phyloP scores from a whole-genome alignment of 2,888 invertebrate genomes.

The Xanthorhoe designata region DNA sequence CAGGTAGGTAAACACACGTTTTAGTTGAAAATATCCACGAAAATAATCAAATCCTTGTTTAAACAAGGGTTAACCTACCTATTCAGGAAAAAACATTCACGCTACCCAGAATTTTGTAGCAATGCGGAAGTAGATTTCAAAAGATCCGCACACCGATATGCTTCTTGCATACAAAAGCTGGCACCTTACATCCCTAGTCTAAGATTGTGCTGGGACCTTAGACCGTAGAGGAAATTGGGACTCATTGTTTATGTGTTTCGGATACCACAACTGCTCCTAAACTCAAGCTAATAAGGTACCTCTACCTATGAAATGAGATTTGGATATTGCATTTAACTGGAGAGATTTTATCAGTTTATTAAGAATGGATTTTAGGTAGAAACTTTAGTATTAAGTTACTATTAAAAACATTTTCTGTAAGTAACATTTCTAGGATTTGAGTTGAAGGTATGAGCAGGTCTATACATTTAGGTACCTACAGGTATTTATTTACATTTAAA shows the following conservation, averaged over 20 bases:
- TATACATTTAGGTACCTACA: no score
- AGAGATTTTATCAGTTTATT: slow-evolving; percentile 36
- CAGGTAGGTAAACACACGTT: background rate
- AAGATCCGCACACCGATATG: slow-evolving; percentile 24
- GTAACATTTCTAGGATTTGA: background rate
- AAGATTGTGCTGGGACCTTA: slow-evolving; percentile 46
- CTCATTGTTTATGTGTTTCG: slow-evolving; percentile 68
- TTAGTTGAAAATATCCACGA: background rate
- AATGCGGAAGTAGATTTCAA: slow-evolving; percentile 12
- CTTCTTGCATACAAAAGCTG: slow-evolving; percentile 28
- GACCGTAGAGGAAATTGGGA: slow-evolving; percentile 60
- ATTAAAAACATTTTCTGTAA: background rate
- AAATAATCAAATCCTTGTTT: background rate
- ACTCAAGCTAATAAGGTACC: slow-evolving; percentile 49
- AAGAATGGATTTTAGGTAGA: background rate
- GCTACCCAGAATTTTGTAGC: slow-evolving; percentile 10
- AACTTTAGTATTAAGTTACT: background rate
- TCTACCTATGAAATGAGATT: slow-evolving; percentile 43
- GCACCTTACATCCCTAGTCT: slow-evolving; percentile 34
- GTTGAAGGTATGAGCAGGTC: no score
- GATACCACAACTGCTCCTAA: slow-evolving; percentile 47
- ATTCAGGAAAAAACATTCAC: slow-evolving; percentile 13
- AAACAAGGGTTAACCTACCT: slow-evolving; percentile 3
- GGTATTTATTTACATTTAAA: no score
- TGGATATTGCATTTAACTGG: slow-evolving; percentile 44